Percentiles rank a stretch among this genome's conserved stretches.
phyloP scores from a whole-genome alignment of 37 sponge, comb jelly and placozoan species.

The Beroe ovata region DNA sequence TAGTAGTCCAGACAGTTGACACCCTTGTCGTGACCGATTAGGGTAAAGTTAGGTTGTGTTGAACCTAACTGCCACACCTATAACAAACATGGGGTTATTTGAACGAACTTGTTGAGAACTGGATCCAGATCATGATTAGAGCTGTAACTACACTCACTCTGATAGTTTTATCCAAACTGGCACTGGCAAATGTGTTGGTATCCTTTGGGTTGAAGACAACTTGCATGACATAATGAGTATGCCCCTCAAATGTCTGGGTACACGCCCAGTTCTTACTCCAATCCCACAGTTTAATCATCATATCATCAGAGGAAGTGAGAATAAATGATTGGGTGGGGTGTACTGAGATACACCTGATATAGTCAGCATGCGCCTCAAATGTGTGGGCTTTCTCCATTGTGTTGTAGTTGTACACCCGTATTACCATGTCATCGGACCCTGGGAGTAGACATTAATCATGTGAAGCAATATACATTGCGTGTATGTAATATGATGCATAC shows the following conservation, averaged over 20 bases:
- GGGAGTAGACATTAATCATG: too few species aligned
- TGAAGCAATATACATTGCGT: background rate
- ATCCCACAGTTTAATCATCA: slow-evolving; percentile 97
- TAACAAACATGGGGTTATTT: background rate
- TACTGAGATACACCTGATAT: slow-evolving; percentile 78
- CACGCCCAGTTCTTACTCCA: slow-evolving; percentile 96
- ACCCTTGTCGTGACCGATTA: slow-evolving; percentile 96
- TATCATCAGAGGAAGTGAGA: slow-evolving; percentile 90
- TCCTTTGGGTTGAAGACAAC: slow-evolving; percentile 98
- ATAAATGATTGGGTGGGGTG: slow-evolving; percentile 95
- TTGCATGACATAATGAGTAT: slow-evolving; percentile 98
- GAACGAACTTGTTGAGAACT: background rate
- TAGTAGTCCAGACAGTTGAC: slow-evolving; percentile 96
- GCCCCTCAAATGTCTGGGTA: slow-evolving; percentile 93
- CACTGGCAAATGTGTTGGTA: slow-evolving; percentile 97
- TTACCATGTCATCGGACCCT: slow-evolving; percentile 85
- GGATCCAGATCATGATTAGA: background rate
- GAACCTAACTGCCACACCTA: slow-evolving; percentile 98
- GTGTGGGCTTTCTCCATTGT: slow-evolving; percentile 92
- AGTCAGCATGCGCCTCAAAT: slow-evolving; percentile 96
- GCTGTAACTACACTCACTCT: slow-evolving; percentile 80
- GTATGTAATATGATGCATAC: background rate
- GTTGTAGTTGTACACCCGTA: slow-evolving; percentile 97
- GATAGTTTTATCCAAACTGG: slow-evolving; percentile 89
- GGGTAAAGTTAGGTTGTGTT: slow-evolving; percentile 90